phyloP scores from a whole-genome alignment of 2,113 vertebrate genomes.

The Dicentrarchus labrax region DNA sequence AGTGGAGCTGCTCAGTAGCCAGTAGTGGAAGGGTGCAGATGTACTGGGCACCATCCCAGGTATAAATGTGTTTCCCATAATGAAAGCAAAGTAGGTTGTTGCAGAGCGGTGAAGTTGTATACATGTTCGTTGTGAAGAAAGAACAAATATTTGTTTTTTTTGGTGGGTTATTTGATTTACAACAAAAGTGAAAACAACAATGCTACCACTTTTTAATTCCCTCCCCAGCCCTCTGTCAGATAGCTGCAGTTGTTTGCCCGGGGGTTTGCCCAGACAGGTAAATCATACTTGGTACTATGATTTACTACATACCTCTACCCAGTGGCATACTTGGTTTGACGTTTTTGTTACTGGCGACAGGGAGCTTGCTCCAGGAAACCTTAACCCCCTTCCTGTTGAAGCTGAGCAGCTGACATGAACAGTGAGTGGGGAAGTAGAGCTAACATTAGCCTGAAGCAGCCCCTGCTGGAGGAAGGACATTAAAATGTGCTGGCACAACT shows the following conservation, averaged over 20 bases:
- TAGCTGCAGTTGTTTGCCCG: not conserved
- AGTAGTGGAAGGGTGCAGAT: slow-evolving; percentile 1
- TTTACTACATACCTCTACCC: slow-evolving; percentile 49
- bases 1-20: slow-evolving; percentile 13
- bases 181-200: not conserved
- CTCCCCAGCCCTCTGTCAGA: not conserved
- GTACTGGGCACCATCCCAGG: not conserved
- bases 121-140: no score
- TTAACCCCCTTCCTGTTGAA: slow-evolving; percentile 74
- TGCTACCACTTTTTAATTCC: not conserved
- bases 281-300: slow-evolving; percentile 25
- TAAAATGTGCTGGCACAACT: slow-evolving; percentile 67
- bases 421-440: slow-evolving; percentile 63
- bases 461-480: slow-evolving; percentile 56
- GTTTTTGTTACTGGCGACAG: slow-evolving; percentile 79
- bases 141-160: not conserved
- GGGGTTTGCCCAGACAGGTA: slow-evolving; percentile 44
- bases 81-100: not conserved
- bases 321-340: slow-evolving; percentile 52
- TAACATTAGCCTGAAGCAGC: slow-evolving; percentile 79
- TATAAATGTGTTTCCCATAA: not conserved
- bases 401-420: slow-evolving; percentile 73
- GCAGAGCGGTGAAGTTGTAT: not conserved
- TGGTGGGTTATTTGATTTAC: not conserved
- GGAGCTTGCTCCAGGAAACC: slow-evolving; percentile 77